Evolutionary conservation across 1,140 invertebrate species (phyloP), one percentile per base, ranked within the genome.

Genomic region (Brachionus asplanchnoidis): DNA sequence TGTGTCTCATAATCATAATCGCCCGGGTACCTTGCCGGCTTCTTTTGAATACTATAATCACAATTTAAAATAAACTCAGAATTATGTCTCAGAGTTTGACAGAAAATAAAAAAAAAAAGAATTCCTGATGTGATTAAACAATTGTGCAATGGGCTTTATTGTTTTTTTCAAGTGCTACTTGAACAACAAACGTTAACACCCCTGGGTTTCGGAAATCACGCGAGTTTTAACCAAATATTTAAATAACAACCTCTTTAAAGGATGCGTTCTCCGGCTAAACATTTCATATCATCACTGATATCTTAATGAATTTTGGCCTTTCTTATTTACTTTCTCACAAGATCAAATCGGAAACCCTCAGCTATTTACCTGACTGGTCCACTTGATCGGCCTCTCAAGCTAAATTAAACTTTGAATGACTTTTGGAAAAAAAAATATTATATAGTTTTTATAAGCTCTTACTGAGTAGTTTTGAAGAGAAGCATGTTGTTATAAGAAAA

Each of bases 81-180:
- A 60, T 11, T 60, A 20, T 60, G 53, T 60, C n/a, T 60, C 20
- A 7, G 53, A 60, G 53, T 23, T 60, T 60, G 53, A 60, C 53
- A 60, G 53, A 60, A 60, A 53, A 60, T 8, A 23, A 20, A 23
- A 60, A 60, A 53, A 60, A 20, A 23, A 20, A 23, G 53, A 60
- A 60, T 60, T 60, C 53, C 53, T 60, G 53, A 60, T 60, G 53
- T 60, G 53, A 60, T 60, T 60, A 60, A 60, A 60, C 53, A 60
- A 60, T 60, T 60, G 53, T 60, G 17, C 9, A 60, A 60, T 20
- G 53, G 20, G 53, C 53, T 60, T 60, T 60, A 20, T 60, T 60
- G 53, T 60, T 60, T 14, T 68, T 3, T 68, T 68, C 66, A 68
- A 68, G 66, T 68, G 28, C 26, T 17, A 68, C 66, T 68, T 68